Base-by-base conservation (phyloP, 1,140 invertebrate genomes). In the Agraylea sexmaculata region DNA sequence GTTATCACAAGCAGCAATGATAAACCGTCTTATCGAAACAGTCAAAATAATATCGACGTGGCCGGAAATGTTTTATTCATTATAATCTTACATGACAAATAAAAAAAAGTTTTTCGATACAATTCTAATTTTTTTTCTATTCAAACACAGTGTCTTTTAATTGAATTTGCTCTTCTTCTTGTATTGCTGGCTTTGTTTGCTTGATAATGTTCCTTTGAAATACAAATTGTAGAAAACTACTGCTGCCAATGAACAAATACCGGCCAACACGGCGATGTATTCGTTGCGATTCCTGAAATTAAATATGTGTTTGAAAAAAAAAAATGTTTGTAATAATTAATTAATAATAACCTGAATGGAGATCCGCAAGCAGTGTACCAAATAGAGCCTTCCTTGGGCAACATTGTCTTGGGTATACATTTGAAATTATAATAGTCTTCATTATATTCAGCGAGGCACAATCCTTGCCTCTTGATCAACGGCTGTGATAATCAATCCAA, bases 291-390 rank as follows among this genome's bases (percentile, higher is more conserved):
- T 83, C 32, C 69, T 68, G 54, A 7, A 58, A 60, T 28, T 8
- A 45, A 47, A 29, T 22, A 31, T 17, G 17, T n/a, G n/a, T n/a
- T n/a, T n/a, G n/a, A n/a, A n/a, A n/a, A n/a, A n/a, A n/a, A n/a
- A n/a, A n/a, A n/a, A n/a, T n/a, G n/a, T n/a, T n/a, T n/a, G n/a
- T n/a, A n/a, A n/a, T n/a, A n/a, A n/a, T n/a, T n/a, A n/a, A n/a
- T n/a, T n/a, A n/a, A n/a, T n/a, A n/a, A n/a, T n/a, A n/a, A 68
- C 66, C 54, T 53, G 52, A 80, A 83, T 0, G 74, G 70, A 4
- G 75, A 83, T 16, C 83, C 84, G 56, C 85, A 88, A 28, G 80
- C 72, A n/a, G 77, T 78, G 53, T 87, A 88, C 82, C 82, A 87
- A 15, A 64, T 61, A 4, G 68, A 53, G 5, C 70, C 70, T 37